phyloP scores from a whole-genome alignment of 2,113 vertebrate genomes.

The Rhabdomys dilectus region DNA sequence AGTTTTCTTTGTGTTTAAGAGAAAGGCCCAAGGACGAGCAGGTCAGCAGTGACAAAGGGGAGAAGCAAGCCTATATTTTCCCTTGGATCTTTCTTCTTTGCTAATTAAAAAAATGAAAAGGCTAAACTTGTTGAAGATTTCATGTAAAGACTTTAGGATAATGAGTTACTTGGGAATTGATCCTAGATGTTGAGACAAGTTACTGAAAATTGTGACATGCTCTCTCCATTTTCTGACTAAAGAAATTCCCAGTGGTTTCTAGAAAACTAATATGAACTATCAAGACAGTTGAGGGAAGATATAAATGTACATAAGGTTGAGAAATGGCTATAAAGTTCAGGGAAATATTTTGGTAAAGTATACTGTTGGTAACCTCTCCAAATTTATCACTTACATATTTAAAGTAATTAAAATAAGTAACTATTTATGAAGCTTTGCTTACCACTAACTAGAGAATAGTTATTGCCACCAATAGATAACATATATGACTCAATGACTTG shows the following conservation, averaged over 20 bases:
- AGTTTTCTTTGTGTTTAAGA: conserved; percentile 73
- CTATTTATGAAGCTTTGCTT: not conserved
- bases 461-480: not conserved
- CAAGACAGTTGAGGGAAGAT: not conserved
- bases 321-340: not conserved
- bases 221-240: conserved; percentile 40
- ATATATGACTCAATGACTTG: not conserved
- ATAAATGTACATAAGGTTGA: not conserved
- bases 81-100: conserved; percentile 29
- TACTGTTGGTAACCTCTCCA: conserved; percentile 1
- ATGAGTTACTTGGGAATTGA: conserved; percentile 39
- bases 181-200: conserved; percentile 2
- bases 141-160: conserved; percentile 48
- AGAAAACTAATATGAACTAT: not conserved
- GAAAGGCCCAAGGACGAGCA: conserved; percentile 61
- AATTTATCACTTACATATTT: not conserved
- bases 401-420: not conserved
- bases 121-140: conserved; percentile 53
- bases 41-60: conserved; percentile 61
- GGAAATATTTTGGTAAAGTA: conserved; percentile 9
- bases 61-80: conserved; percentile 57
- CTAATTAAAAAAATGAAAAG: conserved; percentile 56
- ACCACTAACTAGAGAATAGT: not conserved
- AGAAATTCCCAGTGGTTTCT: not conserved
- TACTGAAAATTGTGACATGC: not conserved